Evolutionary conservation across 2,113 vertebrate genomes (phyloP).

Genomic region (Nothobranchius kuhntae): DNA sequence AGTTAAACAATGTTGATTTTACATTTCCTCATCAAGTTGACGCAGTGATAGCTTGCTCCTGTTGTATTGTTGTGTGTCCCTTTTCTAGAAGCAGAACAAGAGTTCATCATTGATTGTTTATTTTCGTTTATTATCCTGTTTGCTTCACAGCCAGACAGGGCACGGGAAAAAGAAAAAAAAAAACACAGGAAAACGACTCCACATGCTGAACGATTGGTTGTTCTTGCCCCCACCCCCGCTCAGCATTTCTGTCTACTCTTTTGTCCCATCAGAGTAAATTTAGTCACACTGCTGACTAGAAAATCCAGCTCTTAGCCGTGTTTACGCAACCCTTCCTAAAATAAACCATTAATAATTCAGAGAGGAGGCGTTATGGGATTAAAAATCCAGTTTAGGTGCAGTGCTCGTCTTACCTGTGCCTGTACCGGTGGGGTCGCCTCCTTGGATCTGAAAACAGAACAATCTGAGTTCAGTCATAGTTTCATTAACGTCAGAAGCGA

Average conservation of each 20-base stretch:
- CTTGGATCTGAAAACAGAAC: conserved; percentile 87
- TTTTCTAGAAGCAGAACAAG: too few species aligned
- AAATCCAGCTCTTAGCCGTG: conserved; percentile 7
- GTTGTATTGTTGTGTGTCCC: too few species aligned
- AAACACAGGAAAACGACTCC: conserved; percentile 14
- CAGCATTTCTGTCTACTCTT: conserved; percentile 6
- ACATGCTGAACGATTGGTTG: conserved; percentile 11
- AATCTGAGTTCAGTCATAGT: neutral
- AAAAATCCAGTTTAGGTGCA: conserved; percentile 26
- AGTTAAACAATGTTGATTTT: too few species aligned
- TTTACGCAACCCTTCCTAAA: conserved; percentile 50
- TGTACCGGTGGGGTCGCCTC: conserved; percentile 94
- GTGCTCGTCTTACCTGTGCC: conserved; percentile 85
- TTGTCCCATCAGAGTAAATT: conserved; percentile 41
- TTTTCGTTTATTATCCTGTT: too few species aligned
- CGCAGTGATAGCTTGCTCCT: too few species aligned
- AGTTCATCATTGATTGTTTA: too few species aligned
- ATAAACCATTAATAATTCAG: conserved; percentile 51
- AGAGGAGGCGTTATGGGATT: conserved; percentile 28
- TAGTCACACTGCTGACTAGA: conserved; percentile 46
- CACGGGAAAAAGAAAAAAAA: too few species aligned
- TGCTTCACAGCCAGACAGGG: too few species aligned
- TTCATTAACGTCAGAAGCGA: too few species aligned
- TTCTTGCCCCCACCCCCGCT: conserved; percentile 1
- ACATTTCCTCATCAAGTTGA: too few species aligned